phyloP scores from a whole-genome alignment of 2,113 vertebrate species.

The Athene noctua region DNA sequence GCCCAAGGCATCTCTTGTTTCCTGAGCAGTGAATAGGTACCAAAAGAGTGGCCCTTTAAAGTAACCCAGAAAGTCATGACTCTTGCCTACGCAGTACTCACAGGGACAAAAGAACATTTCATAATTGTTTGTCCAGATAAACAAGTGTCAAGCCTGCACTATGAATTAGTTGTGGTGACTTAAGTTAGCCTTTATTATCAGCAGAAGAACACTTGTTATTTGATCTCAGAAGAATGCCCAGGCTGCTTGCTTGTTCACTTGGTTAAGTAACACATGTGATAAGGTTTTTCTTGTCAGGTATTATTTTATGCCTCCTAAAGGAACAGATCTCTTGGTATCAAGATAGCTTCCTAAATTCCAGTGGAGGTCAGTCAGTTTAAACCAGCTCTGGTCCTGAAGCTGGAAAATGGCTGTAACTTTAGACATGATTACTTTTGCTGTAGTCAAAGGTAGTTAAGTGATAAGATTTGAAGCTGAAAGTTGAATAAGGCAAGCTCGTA shows the following conservation, averaged over 20 bases:
- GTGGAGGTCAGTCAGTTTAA: not conserved
- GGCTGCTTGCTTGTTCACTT: not conserved
- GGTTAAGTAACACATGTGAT: not conserved
- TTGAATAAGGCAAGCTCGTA: not conserved
- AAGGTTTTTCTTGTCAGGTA: not conserved
- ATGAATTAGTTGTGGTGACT: slow-evolving; percentile 16
- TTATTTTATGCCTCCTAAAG: not conserved
- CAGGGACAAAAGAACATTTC: slow-evolving; percentile 53
- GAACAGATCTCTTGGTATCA: not conserved
- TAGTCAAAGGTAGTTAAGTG: not conserved
- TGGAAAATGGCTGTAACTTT: not conserved
- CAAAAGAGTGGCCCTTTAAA: slow-evolving; percentile 41
- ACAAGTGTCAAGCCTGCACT: slow-evolving; percentile 46
- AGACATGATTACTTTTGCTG: not conserved
- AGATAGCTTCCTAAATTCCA: not conserved
- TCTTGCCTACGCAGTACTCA: not conserved
- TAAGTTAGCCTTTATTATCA: slow-evolving; percentile 36
- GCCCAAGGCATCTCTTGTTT: not conserved
- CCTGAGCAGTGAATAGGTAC: not conserved
- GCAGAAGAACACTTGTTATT: slow-evolving; percentile 3
- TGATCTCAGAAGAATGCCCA: not conserved
- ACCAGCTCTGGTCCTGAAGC: not conserved
- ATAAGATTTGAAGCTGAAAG: not conserved
- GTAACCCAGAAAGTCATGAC: not conserved
- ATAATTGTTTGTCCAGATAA: slow-evolving; percentile 63